Percentiles rank a stretch among this genome's conserved stretches.
Evolutionary conservation across 2,888 invertebrate species (phyloP).

Genomic region (Andrena praecox): DNA sequence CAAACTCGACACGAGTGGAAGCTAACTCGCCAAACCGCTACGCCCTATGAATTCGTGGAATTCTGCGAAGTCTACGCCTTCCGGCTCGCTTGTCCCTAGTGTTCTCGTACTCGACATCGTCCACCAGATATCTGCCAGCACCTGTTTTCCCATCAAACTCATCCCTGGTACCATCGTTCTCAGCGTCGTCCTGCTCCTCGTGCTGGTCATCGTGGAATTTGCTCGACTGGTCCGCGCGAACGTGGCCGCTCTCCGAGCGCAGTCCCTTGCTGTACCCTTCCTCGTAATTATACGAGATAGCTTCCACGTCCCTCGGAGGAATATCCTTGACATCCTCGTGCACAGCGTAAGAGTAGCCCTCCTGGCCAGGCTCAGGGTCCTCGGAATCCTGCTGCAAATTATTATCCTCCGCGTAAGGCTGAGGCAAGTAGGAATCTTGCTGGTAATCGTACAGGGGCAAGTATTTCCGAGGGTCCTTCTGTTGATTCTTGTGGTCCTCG

Average conservation of each 20-base stretch:
- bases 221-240: conserved; percentile 73
- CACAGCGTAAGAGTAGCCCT: conserved; percentile 63
- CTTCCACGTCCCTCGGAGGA: conserved; percentile 46
- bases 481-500: conserved; percentile 26
- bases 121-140: conserved; percentile 64
- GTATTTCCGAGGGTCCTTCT: conserved; percentile 3
- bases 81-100: conserved; percentile 33
- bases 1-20: neutral
- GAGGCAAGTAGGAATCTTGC: conserved; percentile 66
- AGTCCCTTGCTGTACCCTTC: conserved; percentile 75
- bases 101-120: conserved; percentile 59
- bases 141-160: conserved; percentile 48
- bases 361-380: conserved; percentile 19
- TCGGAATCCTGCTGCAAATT: conserved; percentile 51
- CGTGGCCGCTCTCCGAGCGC: conserved; percentile 73
- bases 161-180: conserved; percentile 63
- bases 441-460: conserved; percentile 27
- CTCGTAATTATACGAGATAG: conserved; percentile 65
- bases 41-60: too few relatives aligned
- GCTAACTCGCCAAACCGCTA: too few relatives aligned
- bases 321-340: conserved; percentile 70
- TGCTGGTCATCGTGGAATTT: conserved; percentile 78
- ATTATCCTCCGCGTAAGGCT: conserved; percentile 37
- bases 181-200: conserved; percentile 68
- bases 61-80: neutral